Evolutionary conservation across 2,113 vertebrate genomes (phyloP).

Genomic region (Crotophaga sulcirostris): DNA sequence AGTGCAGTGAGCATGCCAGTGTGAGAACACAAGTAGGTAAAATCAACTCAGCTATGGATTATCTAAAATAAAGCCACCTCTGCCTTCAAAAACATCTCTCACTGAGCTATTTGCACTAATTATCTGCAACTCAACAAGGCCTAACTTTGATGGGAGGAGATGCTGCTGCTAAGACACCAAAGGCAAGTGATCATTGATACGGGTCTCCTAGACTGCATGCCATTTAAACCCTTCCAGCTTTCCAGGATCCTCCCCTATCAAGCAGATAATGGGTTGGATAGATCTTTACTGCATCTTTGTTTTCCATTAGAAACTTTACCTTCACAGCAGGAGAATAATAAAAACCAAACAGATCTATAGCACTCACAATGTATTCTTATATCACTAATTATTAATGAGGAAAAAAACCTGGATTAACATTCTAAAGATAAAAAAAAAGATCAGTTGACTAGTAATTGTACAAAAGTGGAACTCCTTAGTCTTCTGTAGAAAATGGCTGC

Average conservation of each 20-base stretch:
- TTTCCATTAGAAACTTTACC: background rate
- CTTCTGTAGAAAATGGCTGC: background rate
- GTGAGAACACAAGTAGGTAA: background rate
- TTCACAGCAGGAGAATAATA: background rate
- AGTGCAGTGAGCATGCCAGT: background rate
- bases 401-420: background rate
- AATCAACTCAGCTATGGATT: rapidly evolving
- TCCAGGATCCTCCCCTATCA: background rate
- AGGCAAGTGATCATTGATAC: rapidly evolving
- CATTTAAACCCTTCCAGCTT: background rate
- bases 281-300: background rate
- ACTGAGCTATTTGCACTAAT: background rate
- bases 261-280: background rate
- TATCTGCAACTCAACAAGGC: background rate
- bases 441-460: background rate
- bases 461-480: background rate
- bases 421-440: background rate
- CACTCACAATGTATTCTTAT: background rate
- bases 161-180: background rate
- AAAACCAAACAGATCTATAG: background rate
- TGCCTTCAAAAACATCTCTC: background rate
- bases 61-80: background rate
- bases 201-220: rapidly evolving
- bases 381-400: background rate
- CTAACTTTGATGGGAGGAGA: background rate